These are phyloP conservation scores for Jordanella pulchra DNA, from an alignment of 2,797 vertebrate species.

Conservation along the genomic window DNA sequence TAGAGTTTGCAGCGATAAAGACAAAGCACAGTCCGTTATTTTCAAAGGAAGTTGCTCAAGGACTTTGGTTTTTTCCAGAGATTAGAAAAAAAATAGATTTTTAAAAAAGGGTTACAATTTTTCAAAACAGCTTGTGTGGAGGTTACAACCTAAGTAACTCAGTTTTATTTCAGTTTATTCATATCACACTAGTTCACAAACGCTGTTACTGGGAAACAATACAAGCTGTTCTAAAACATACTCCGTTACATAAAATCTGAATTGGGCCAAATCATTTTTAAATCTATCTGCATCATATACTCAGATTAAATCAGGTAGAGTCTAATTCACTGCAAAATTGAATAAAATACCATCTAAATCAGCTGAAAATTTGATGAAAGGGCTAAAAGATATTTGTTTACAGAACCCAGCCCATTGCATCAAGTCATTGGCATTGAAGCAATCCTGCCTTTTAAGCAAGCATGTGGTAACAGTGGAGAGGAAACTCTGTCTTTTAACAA, in stretches of 20 bases:
- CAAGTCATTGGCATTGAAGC: too few species aligned
- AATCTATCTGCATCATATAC: neutral
- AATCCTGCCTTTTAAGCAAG: too few species aligned
- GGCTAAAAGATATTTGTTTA: neutral
- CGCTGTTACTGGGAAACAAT: neutral
- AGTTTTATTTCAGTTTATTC: neutral
- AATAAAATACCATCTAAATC: neutral
- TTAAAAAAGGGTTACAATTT: neutral
- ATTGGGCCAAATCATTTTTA: neutral
- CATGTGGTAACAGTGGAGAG: too few species aligned
- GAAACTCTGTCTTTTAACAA: too few species aligned
- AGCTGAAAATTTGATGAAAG: neutral
- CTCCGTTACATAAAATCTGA: neutral
- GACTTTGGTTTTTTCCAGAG: conserved; percentile 4
- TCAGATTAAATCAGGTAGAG: too few species aligned
- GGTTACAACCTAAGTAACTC: neutral
- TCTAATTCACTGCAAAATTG: neutral
- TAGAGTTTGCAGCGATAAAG: neutral
- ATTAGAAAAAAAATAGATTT: too few species aligned
- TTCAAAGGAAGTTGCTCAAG: neutral
- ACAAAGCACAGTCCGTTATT: neutral
- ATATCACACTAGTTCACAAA: neutral
- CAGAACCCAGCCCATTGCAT: too few species aligned
- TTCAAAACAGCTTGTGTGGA: neutral
- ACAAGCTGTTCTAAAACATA: neutral